Evolutionary conservation across 2,113 vertebrate genomes (phyloP).

Genomic region (Egretta garzetta): DNA sequence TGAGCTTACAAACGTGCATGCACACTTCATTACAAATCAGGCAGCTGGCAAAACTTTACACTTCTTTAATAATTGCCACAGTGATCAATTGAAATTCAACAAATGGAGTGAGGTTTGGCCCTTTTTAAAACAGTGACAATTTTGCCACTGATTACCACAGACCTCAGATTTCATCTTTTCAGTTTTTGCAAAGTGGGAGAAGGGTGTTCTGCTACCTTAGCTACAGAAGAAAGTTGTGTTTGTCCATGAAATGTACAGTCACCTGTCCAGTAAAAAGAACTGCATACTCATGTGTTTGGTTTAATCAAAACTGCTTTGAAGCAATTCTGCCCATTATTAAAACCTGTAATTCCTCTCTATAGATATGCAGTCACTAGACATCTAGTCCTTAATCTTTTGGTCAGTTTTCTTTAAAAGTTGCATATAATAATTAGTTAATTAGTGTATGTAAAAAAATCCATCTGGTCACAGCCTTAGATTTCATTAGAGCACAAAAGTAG

Average conservation of each 20-base stretch:
- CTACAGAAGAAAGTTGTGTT: background rate
- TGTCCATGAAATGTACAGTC: background rate
- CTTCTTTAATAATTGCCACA: background rate
- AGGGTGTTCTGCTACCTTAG: background rate
- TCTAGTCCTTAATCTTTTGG: background rate
- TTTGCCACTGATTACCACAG: background rate
- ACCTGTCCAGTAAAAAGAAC: background rate
- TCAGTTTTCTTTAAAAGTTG: background rate
- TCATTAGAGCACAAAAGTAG: background rate
- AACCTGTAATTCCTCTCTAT: background rate
- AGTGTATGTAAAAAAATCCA: background rate
- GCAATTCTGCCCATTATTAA: background rate
- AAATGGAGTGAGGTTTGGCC: background rate
- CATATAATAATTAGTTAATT: background rate
- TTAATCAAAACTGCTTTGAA: background rate
- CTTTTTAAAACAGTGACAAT: background rate
- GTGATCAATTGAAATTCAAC: background rate
- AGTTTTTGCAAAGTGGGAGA: background rate
- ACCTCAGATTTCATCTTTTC: background rate
- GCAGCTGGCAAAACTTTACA: background rate
- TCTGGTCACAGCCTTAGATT: background rate
- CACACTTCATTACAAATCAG: background rate
- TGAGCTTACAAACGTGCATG: background rate
- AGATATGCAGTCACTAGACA: background rate
- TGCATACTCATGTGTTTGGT: background rate